phyloP scores from a whole-genome alignment of 2,888 invertebrate species.

The Ditylenchus weischeri region DNA sequence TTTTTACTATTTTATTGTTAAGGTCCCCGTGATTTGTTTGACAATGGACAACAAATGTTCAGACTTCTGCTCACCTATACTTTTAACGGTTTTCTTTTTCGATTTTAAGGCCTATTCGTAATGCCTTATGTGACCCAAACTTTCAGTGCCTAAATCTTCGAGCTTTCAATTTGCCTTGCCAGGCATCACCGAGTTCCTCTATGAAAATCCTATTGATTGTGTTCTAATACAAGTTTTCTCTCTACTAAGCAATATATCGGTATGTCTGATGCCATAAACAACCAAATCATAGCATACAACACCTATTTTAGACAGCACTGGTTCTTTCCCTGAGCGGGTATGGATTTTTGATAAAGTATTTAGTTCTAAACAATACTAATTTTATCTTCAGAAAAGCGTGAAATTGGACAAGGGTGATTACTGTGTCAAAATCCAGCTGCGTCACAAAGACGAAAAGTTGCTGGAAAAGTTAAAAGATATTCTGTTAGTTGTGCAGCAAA shows the following conservation, averaged over 20 bases:
- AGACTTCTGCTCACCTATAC: slow-evolving; percentile 81
- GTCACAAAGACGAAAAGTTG: slow-evolving; percentile 81
- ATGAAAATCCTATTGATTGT: slow-evolving; percentile 91
- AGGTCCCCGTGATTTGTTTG: slow-evolving; percentile 77
- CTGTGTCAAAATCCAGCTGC: slow-evolving; percentile 77
- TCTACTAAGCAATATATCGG: slow-evolving; percentile 79
- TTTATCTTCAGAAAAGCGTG: slow-evolving; percentile 69
- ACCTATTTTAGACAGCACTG: neutral
- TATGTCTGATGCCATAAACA: neutral
- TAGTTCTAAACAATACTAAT: neutral
- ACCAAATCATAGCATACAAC: too few species aligned
- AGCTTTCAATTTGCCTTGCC: slow-evolving; percentile 61
- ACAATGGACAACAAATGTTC: slow-evolving; percentile 83
- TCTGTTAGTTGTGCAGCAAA: slow-evolving; percentile 71
- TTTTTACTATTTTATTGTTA: neutral
- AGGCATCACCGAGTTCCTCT: slow-evolving; percentile 79
- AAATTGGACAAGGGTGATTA: slow-evolving; percentile 96
- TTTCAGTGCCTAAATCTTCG: slow-evolving; percentile 45
- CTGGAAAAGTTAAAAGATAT: slow-evolving; percentile 72
- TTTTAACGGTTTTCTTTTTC: slow-evolving; percentile 63
- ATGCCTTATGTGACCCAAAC: slow-evolving; percentile 11
- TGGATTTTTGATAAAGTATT: neutral
- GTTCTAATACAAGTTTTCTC: slow-evolving; percentile 90
- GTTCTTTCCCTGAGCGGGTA: slow-evolving; percentile 15
- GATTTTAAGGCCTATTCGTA: neutral